Percentiles rank a stretch among this genome's conserved stretches.
phyloP scores from a whole-genome alignment of 2,797 vertebrate species.

The Parambassis ranga region DNA sequence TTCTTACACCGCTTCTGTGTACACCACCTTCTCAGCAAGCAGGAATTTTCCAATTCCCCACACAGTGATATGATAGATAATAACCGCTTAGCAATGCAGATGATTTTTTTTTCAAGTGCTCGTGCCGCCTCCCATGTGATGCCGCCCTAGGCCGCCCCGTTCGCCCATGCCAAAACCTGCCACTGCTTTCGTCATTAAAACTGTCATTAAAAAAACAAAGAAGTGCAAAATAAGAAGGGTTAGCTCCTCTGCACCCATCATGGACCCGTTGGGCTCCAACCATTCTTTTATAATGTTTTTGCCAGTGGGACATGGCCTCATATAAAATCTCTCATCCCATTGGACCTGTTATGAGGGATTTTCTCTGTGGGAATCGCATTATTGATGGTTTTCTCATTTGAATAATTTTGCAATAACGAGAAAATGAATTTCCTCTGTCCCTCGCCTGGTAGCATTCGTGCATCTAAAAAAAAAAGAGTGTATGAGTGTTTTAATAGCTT shows the following conservation, averaged over 20 bases:
- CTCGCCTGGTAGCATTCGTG: constrained; percentile 43
- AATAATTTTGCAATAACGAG: constrained; percentile 76
- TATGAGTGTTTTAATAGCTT: constrained; percentile 64
- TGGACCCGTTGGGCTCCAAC: constrained; percentile 27
- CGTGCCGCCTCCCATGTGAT: no score
- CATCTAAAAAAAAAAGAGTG: constrained; percentile 56
- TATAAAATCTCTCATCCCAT: constrained; percentile 61
- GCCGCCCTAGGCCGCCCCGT: no score
- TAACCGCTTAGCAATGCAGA: no score
- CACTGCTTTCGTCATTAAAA: constrained; percentile 28
- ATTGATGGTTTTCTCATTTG: constrained; percentile 76
- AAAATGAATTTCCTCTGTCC: constrained; percentile 68
- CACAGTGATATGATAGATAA: no score
- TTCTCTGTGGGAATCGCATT: constrained; percentile 70
- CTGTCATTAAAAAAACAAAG: not conserved
- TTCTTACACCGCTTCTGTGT: no score
- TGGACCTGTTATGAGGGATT: constrained; percentile 64
- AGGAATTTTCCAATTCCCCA: no score
- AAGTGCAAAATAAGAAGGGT: constrained; percentile 1
- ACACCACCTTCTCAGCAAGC: no score
- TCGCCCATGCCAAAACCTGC: no score
- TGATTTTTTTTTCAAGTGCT: no score
- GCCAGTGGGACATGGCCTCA: constrained; percentile 39
- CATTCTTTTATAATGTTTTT: constrained; percentile 57
- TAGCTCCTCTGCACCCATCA: constrained; percentile 28